phyloP scores from a whole-genome alignment of 2,113 vertebrate species.

The Heliornis fulica region DNA sequence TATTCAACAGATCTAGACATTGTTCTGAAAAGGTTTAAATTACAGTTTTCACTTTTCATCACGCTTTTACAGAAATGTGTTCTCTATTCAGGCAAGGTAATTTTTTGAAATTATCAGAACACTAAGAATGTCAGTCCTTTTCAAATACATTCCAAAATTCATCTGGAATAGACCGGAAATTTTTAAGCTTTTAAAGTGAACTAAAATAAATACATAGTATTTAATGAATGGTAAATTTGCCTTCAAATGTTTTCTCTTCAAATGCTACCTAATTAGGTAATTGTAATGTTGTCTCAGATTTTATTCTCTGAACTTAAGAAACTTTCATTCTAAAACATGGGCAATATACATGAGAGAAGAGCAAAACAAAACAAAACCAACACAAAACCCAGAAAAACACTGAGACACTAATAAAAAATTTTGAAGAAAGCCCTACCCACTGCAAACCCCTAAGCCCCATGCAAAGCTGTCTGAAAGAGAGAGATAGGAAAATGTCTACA shows the following conservation, averaged over 20 bases:
- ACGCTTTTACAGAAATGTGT: not conserved
- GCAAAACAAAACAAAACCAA: not conserved
- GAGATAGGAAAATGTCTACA: not conserved
- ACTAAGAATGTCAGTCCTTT: not conserved
- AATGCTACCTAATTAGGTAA: not conserved
- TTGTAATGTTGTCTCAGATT: not conserved
- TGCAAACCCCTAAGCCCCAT: rapidly evolving
- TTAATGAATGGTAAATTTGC: not conserved
- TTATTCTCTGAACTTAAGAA: not conserved
- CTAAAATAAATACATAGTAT: not conserved
- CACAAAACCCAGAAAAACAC: too few relatives aligned
- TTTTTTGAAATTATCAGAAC: not conserved
- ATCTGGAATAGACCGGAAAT: not conserved
- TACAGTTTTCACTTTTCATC: not conserved
- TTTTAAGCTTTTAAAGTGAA: not conserved
- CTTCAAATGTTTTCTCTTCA: not conserved
- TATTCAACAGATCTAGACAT: not conserved
- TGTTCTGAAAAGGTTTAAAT: not conserved
- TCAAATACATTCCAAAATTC: not conserved
- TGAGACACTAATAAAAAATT: not conserved
- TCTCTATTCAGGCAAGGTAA: not conserved
- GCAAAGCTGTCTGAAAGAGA: not conserved
- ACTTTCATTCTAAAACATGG: not conserved
- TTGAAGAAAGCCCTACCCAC: rapidly evolving
- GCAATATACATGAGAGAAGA: not conserved